These are phyloP conservation scores for Acanthiza pusilla DNA, from an alignment of 2,797 vertebrate genomes.

Conservation along the genomic window DNA sequence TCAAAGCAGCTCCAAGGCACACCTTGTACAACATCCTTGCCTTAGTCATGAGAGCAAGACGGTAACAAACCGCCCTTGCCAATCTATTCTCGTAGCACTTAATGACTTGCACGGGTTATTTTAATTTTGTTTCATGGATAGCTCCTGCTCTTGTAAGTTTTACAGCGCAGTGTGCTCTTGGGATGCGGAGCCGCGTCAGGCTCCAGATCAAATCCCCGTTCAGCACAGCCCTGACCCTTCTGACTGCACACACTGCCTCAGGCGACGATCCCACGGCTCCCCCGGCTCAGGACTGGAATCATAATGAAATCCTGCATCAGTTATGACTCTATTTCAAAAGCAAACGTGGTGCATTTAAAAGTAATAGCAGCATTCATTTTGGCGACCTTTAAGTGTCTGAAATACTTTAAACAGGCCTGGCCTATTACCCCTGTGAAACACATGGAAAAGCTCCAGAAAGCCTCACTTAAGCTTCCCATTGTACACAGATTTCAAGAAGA, in stretches of 20 bases:
- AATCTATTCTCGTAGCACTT: not conserved
- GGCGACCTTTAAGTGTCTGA: not conserved
- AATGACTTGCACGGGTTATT: not conserved
- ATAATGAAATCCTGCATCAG: conserved; percentile 17
- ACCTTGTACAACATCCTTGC: not conserved
- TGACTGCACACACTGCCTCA: not conserved
- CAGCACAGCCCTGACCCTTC: not conserved
- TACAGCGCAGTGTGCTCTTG: not conserved
- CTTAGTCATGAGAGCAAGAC: not conserved
- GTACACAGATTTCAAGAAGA: not conserved
- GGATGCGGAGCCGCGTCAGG: not conserved
- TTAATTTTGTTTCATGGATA: not conserved
- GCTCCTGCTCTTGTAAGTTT: not conserved
- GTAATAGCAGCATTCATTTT: conserved; percentile 8
- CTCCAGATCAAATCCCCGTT: not conserved
- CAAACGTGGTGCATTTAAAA: not conserved
- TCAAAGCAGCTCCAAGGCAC: not conserved
- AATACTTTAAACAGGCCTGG: conserved; percentile 10
- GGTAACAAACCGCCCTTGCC: not conserved
- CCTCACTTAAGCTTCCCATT: not conserved
- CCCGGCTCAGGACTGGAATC: not conserved
- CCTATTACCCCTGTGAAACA: not conserved
- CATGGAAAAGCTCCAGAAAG: conserved; percentile 9
- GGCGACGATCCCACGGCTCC: not conserved
- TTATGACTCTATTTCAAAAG: conserved; percentile 32